Evolutionary conservation across 2,888 invertebrate species (phyloP), one percentile per base, ranked within the genome.

Genomic region (Fragum sueziense): DNA sequence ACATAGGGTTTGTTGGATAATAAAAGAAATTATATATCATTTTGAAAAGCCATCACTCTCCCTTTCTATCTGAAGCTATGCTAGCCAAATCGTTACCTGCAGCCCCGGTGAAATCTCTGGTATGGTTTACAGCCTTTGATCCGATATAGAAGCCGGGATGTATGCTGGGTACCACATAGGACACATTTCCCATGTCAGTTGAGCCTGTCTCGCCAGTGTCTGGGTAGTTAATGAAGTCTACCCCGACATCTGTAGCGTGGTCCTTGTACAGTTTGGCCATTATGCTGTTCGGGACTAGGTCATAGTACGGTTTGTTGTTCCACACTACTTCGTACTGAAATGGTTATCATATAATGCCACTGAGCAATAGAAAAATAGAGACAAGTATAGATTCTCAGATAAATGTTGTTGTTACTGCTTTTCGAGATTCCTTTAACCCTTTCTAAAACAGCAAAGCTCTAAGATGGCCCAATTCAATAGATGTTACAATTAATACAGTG

Each of bases 151-250:
- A 79, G 41, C 51, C 61, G 1, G 87, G 87, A 62, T 90, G 90
- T 37, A 90, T 90, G 61, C 86, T 85, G 4, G 91, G 91, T 6
- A 91, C 88, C 31, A 84, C 86, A 54, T 91, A 88, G 0, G 91
- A 90, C 14, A 92, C 90, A 74, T 92, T 91, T 2, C 92, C 92
- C 89, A 91, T 90, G 65, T 92, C 91, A 11, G 90, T 88, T 11
- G 91, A 91, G 7, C 89, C 91, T 1, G 75, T 74, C 65, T 65
- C 65, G 14, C 65, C 65, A 14, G 20, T 33, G 11, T 61, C 62
- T 1, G 72, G 73, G 34, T 76, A 71, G 14, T 84, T 86, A 27
- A 82, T 85, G 37, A 85, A 82, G 47, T 85, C 82, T 0, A 87
- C 68, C 61, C 90, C 91, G 7, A 89, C 22, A 17, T 41, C 31